These are phyloP conservation scores for Podarcis raffonei DNA, from an alignment of 2,113 vertebrate genomes.

Conservation along the genomic window DNA sequence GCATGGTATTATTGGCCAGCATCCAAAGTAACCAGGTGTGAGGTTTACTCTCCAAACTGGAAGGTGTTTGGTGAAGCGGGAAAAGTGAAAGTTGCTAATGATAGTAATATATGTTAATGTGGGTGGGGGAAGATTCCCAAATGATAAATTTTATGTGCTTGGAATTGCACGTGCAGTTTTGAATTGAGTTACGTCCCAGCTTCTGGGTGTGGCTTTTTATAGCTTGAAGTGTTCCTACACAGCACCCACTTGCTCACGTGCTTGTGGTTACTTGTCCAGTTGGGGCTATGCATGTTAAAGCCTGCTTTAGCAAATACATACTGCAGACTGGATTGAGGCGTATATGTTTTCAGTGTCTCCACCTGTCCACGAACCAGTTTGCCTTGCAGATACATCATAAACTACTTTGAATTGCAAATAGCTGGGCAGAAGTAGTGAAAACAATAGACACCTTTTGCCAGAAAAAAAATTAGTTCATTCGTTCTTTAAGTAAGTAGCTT, in stretches of 20 bases:
- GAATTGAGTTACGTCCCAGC: neutral
- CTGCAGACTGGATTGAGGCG: neutral
- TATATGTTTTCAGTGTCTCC: neutral
- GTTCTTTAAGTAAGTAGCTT: slow-evolving; percentile 50
- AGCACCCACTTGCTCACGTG: neutral
- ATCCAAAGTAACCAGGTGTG: neutral
- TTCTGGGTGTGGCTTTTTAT: neutral
- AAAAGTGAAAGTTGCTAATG: neutral
- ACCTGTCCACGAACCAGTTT: neutral
- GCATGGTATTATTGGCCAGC: neutral
- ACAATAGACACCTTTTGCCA: neutral
- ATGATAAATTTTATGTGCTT: neutral
- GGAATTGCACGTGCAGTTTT: neutral
- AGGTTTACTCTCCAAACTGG: neutral
- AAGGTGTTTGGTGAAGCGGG: neutral
- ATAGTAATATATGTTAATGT: neutral
- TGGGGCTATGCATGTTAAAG: neutral
- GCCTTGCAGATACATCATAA: accelerated
- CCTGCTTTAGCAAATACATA: neutral
- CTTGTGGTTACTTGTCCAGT: neutral
- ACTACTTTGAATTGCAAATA: neutral
- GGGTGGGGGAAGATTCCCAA: neutral
- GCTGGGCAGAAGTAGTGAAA: neutral
- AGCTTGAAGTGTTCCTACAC: neutral
- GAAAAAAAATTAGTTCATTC: neutral